Conservation (phyloP, 1,140 invertebrate species). For the Carcinoscorpius rotundicauda region DNA sequence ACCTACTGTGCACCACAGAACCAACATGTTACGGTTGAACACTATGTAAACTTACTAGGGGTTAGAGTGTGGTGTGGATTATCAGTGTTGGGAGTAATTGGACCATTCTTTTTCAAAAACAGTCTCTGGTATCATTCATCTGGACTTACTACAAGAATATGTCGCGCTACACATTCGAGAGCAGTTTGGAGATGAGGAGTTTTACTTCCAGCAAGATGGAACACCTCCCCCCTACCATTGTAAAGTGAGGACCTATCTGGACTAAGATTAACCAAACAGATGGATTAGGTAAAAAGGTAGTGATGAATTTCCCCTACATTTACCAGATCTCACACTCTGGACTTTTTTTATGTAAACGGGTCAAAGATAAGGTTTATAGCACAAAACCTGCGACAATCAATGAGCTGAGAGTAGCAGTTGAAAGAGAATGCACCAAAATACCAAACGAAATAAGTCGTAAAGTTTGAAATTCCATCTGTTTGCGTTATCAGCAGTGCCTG, state of each 20-base stretch:
- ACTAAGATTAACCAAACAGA: conserved; percentile 12
- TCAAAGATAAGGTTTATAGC: conserved; percentile 1
- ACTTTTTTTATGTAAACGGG: background rate
- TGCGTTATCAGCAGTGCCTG: conserved; percentile 7
- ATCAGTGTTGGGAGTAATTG: conserved; percentile 15
- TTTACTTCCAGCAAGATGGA: conserved; percentile 16
- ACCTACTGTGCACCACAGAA: conserved; percentile 16
- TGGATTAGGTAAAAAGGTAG: conserved; percentile 17
- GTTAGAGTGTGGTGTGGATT: conserved; percentile 20
- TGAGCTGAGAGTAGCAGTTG: conserved; percentile 5
- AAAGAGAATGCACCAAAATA: conserved; percentile 9
- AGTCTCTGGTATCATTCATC: conserved; percentile 14
- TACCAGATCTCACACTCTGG: conserved; percentile 1
- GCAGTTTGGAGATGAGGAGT: conserved; percentile 6
- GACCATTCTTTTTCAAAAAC: conserved; percentile 18
- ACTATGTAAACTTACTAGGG: conserved; percentile 17
- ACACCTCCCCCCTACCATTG: conserved; percentile 20
- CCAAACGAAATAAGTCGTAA: conserved; percentile 14
- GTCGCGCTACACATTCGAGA: conserved; percentile 10
- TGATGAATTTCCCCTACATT: background rate
- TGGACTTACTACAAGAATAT: conserved; percentile 12
- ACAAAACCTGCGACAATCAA: conserved; percentile 4
- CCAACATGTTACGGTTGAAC: conserved; percentile 18
- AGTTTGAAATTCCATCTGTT: conserved; percentile 12
- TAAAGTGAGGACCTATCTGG: conserved; percentile 13